Base-by-base conservation (phyloP, 1,140 invertebrate genomes). In the Steinernema khuongi region DNA sequence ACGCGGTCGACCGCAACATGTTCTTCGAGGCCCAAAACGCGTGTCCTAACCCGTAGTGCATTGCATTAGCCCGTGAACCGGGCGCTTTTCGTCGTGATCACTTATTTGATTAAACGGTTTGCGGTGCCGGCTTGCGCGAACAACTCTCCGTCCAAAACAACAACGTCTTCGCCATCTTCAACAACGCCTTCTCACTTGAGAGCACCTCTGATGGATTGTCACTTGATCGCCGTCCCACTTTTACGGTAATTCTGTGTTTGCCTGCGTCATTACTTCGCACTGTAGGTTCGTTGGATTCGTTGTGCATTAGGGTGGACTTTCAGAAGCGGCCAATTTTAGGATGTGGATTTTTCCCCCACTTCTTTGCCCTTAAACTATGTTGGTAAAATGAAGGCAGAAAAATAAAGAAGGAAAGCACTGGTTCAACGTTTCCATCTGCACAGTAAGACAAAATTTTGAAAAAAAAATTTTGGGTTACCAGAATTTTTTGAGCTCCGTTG, bases 41-140 rank as follows among this genome's bases (percentile, higher is more conserved):
- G 50, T 60, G 11, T 22, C 50, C 50, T n/a, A 60, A 7, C n/a
- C 36, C n/a, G n/a, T 60, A 60, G 50, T 60, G 19, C 50, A 60
- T 60, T 22, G 36, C 50, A 22, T 60, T 17, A 22, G 7, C 4
- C 50, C n/a, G n/a, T 60, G 50, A 60, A 60, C 50, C 26, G 50
- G 26, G 22, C 50, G 50, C n/a, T 41, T 41, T 41, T 60, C 50
- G 50, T 22, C 26, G 7, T 60, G 50, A 60, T 60, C 50, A 60
- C 50, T 60, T 60, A 60, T 60, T 60, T 60, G 50, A 60, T 60
- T 60, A 60, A 60, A 60, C 50, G 50, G 50, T 60, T 60, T 60
- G 50, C 50, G 50, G 11, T 60, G 50, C 14, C 50, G 50, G 22
- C 11, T 22, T 22, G 50, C 50, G 50, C 26, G 50, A 60, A 22